phyloP scores from a whole-genome alignment of 2,113 vertebrate species.

The Carassius auratus region DNA sequence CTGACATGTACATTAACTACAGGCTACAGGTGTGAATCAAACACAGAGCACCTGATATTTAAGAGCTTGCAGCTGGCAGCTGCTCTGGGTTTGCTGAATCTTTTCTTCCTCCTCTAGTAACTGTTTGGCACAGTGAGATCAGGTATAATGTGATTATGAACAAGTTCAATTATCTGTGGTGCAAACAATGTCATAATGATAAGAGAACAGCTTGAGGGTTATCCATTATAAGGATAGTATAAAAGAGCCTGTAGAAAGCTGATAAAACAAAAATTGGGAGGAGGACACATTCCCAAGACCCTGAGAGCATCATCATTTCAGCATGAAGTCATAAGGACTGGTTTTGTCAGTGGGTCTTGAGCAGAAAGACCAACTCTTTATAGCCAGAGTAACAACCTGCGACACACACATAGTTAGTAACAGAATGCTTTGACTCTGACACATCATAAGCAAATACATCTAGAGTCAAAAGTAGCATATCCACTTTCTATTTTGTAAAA shows the following conservation, averaged over 20 bases:
- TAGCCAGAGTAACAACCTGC: not conserved
- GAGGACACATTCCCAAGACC: not conserved
- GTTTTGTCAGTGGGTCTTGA: not conserved
- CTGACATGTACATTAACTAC: constrained; percentile 69
- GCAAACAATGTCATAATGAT: not conserved
- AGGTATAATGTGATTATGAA: constrained; percentile 28
- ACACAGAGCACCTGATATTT: constrained; percentile 68
- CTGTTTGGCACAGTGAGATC: constrained; percentile 42
- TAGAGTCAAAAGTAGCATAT: not conserved
- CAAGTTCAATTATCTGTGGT: not conserved
- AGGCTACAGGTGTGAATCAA: constrained; percentile 69
- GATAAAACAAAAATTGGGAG: not conserved
- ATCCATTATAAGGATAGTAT: not conserved
- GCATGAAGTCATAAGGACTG: constrained; percentile 1
- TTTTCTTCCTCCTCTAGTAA: constrained; percentile 31
- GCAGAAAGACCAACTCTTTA: not conserved
- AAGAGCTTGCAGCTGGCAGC: constrained; percentile 61
- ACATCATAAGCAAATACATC: too few relatives aligned
- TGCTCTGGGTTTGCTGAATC: constrained; percentile 29
- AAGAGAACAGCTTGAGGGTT: not conserved
- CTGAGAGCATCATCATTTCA: not conserved
- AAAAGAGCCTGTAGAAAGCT: not conserved
- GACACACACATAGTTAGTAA: not conserved
- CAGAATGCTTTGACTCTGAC: not conserved
- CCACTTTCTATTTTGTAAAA: not conserved